Base-by-base conservation (phyloP, 2,888 invertebrate genomes). In the Agrotis clavis region DNA sequence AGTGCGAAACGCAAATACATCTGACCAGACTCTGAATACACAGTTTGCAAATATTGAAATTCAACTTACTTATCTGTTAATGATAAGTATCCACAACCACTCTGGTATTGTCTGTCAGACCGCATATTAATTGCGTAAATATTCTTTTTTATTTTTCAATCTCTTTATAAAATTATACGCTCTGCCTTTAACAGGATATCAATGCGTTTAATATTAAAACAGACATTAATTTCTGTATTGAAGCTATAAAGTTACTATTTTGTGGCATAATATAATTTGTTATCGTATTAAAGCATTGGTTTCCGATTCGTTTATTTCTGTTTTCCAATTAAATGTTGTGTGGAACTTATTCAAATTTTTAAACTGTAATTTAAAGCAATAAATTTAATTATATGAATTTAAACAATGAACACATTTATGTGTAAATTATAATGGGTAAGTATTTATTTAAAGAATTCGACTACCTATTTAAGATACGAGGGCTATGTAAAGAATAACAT, bases 301-400 rank as follows among this genome's bases (percentile, higher is more conserved):
- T 69, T 78, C 57, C 65, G 45, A 51, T 47, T 25, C 13, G 35
- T 50, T 62, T 56, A 78, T 64, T 54, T 71, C 53, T 74, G 78
- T 79, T 64, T 53, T 75, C 66, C 78, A 67, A 70, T 67, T 79
- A 57, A 64, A 74, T 79, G 74, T 79, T 66, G 74, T 13, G 78
- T 70, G 51, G 7, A 74, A 59, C 4, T 67, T 65, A 60, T 47
- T 53, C 19, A 69, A 66, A 2, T 51, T 3, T 30, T 54, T 41
- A 25, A 63, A 71, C 19, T 19, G 1, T 56, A 21, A 53, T 62
- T 70, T 45, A 18, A 65, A 41, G 0, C n/a, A 21, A 30, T 21
- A 14, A 51, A 51, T 57, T 47, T 0, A 21, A 47, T 25, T 19
- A 18, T 41, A 6, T 45, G 2, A 21, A 25, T 21, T 7, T 18